phyloP scores from a whole-genome alignment of 2,113 vertebrate species.

The Corapipo altera region DNA sequence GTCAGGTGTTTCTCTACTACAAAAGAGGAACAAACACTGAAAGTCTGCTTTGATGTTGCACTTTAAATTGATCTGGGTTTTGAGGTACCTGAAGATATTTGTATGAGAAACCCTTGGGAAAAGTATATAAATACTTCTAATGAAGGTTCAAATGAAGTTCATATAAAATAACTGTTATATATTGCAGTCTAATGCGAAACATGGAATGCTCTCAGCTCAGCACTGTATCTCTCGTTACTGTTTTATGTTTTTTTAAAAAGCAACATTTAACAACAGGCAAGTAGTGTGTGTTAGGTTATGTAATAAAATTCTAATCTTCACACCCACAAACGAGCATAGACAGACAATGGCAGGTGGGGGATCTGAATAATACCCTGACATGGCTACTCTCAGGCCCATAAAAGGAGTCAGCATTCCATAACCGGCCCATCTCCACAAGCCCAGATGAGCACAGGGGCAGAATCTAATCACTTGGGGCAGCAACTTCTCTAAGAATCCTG shows the following conservation, averaged over 20 bases:
- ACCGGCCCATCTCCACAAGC: not conserved
- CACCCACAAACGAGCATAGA: not conserved
- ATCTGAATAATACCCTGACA: not conserved
- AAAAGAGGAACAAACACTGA: not conserved
- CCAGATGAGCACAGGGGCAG: not conserved
- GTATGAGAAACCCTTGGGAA: not conserved
- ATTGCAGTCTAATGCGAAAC: not conserved
- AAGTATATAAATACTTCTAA: not conserved
- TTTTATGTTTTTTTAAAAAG: not conserved
- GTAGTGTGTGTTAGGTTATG: not conserved
- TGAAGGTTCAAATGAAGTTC: not conserved
- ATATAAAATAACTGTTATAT: not conserved
- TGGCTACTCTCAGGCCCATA: not conserved
- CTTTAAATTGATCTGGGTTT: not conserved
- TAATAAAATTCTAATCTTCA: not conserved
- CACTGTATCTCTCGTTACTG: not conserved
- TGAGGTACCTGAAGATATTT: not conserved
- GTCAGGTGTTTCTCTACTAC: not conserved
- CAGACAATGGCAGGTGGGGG: not conserved
- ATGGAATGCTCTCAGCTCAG: not conserved
- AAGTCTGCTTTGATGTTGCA: not conserved
- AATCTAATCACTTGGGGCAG: not conserved
- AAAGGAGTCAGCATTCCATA: not conserved
- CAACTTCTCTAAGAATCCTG: not conserved
- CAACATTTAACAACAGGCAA: not conserved